A percentile compares a stretch with the other conserved stretches of the same genome.
Evolutionary conservation across 2,113 vertebrate genomes (phyloP).

Genomic region (Toxotes chatareus): DNA sequence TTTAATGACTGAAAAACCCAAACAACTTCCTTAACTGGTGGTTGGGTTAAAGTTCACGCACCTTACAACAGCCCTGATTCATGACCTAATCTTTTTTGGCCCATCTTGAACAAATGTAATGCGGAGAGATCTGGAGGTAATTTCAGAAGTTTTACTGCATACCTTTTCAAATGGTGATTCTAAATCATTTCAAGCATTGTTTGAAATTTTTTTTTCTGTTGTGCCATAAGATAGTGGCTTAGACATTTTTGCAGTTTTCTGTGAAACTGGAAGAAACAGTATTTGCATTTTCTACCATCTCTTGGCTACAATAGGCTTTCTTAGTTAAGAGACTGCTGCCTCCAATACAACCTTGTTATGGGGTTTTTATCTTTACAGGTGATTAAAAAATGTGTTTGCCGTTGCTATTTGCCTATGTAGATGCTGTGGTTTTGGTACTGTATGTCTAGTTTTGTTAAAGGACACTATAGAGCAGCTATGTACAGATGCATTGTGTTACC

Average conservation of each 20-base stretch:
- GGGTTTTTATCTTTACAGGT: slow-evolving; percentile 11
- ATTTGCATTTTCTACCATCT: slow-evolving; percentile 28
- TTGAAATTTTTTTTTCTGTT: slow-evolving; percentile 13
- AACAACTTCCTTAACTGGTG: neutral
- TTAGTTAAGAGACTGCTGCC: slow-evolving; percentile 13
- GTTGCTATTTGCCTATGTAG: slow-evolving; percentile 53
- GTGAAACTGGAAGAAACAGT: slow-evolving; percentile 11
- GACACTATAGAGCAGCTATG: slow-evolving; percentile 74
- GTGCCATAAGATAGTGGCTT: slow-evolving; percentile 12
- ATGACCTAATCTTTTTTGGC: slow-evolving; percentile 4
- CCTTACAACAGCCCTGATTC: slow-evolving; percentile 61
- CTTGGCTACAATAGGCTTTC: slow-evolving; percentile 3
- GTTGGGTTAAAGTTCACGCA: slow-evolving; percentile 48
- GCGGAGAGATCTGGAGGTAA: neutral
- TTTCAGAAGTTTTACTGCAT: slow-evolving; percentile 16
- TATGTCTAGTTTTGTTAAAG: slow-evolving; percentile 57
- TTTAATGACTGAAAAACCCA: slow-evolving; percentile 7
- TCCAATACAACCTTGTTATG: neutral
- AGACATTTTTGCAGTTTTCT: slow-evolving; percentile 4
- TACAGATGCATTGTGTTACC: slow-evolving; percentile 65
- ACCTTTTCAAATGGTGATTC: slow-evolving; percentile 24
- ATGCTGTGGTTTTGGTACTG: slow-evolving; percentile 66
- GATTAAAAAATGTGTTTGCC: slow-evolving; percentile 1
- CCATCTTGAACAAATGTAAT: neutral
- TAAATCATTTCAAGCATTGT: neutral